Evolutionary conservation across 2,113 vertebrate species (phyloP).

Genomic region (Apistogramma diplotaenia): DNA sequence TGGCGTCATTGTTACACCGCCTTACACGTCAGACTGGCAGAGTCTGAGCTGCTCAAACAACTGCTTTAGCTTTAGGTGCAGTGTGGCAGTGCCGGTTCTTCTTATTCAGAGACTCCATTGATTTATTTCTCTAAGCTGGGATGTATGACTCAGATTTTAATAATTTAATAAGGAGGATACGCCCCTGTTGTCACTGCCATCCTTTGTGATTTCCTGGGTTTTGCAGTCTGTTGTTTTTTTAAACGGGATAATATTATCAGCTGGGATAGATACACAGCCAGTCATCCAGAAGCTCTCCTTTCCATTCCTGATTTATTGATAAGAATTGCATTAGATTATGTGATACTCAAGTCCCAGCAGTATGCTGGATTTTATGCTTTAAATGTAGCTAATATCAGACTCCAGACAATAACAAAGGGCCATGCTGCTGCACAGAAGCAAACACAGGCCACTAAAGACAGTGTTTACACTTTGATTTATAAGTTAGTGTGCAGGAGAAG

Average conservation of each 20-base stretch:
- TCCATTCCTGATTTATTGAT: neutral
- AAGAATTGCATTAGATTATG: neutral
- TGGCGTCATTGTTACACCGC: constrained; percentile 29
- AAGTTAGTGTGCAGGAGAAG: neutral
- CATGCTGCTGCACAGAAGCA: neutral
- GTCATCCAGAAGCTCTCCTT: neutral
- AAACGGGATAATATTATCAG: neutral
- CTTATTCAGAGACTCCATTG: neutral
- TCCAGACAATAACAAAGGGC: neutral
- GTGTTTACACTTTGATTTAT: neutral
- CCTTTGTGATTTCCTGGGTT: neutral
- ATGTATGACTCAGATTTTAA: neutral
- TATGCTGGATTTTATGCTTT: neutral
- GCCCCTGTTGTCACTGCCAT: neutral
- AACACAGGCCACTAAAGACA: neutral
- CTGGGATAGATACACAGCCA: neutral
- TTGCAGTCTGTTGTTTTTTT: neutral
- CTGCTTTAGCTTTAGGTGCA: neutral
- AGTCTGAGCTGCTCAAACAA: neutral
- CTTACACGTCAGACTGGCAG: accelerated
- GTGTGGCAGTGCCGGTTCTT: neutral
- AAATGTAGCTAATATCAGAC: neutral
- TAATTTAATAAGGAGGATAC: neutral
- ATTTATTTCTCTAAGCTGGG: neutral
- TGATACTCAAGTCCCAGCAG: neutral